A percentile compares a stretch with the other conserved stretches of the same genome.
phyloP scores from a whole-genome alignment of 2,113 vertebrate species.

The Ceyx melanurus region DNA sequence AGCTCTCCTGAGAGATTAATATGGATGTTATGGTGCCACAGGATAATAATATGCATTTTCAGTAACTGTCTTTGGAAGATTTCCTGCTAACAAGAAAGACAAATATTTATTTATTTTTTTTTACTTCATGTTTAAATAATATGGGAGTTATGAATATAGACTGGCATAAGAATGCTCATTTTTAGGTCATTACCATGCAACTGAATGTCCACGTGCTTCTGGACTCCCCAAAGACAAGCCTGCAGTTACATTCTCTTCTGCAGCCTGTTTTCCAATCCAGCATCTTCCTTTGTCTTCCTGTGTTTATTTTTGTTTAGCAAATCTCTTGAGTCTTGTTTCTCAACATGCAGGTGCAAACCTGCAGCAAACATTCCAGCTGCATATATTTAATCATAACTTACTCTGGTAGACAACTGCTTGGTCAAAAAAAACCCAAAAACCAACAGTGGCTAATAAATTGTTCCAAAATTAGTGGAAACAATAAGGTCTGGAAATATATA shows the following conservation, averaged over 20 bases:
- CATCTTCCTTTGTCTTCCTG: background rate
- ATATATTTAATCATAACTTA: background rate
- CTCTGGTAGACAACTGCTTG: background rate
- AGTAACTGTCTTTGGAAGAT: background rate
- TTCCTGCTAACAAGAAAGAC: constrained; percentile 14
- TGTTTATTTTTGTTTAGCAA: constrained; percentile 11
- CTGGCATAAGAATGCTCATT: background rate
- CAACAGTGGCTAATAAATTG: background rate
- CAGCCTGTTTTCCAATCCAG: background rate
- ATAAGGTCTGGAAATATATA: background rate
- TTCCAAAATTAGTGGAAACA: background rate
- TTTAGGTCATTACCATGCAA: background rate
- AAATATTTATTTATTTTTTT: background rate
- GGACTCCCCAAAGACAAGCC: background rate
- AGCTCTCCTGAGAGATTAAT: constrained; percentile 15
- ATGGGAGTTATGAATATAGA: background rate
- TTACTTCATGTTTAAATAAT: constrained; percentile 20
- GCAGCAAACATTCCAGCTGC: constrained; percentile 38
- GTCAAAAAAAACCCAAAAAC: background rate
- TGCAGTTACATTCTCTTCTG: background rate
- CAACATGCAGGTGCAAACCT: constrained; percentile 29
- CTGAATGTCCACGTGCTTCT: background rate
- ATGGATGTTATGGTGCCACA: background rate
- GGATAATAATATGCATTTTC: constrained; percentile 13
- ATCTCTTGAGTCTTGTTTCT: constrained; percentile 20